Base-by-base conservation (phyloP, 2,113 vertebrate genomes). In the Nestor notabilis region DNA sequence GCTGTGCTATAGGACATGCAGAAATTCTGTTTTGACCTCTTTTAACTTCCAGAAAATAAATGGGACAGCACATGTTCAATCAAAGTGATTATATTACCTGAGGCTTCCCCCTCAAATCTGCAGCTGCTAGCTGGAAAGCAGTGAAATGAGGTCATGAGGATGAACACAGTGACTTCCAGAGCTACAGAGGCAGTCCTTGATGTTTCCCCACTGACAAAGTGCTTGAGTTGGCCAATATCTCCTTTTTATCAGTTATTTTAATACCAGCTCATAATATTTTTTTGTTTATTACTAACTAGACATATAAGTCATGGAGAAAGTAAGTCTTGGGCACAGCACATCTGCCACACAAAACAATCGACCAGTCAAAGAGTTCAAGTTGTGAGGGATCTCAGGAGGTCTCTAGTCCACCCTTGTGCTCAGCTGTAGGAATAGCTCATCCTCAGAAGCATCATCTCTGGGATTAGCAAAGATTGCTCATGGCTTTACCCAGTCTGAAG, bases 11-110 rank as follows among this genome's bases (percentile, higher is more conserved):
- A 89, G 23, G 71, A 95, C 43, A 78, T n/a, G 27, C 16, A 81
- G 55, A 96, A 91, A 89, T 81, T 92, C 53, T 69, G 5, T 25
- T 95, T 88, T 87, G 93, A 95, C 86, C 89, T 95, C 74, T 92
- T 95, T 87, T 71, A 92, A 95, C 41, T 89, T 89, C 50, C 86
- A 92, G 72, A 92, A 96, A 93, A 95, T 75, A 95, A 95, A 90
- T 86, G 89, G 94, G 72, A 89, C 76, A 95, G 91, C 83, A 95
- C 76, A 91, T 94, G 91, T 89, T 95, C 93, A 95, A 83, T 92
- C 64, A 91, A 95, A 95, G 50, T 89, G 53, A 91, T 91, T 94
- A 43, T 46, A 92, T 95, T 95, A 96, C 93, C 96, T 92, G 88
- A 94, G 90, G 93, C 93, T 93, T 94, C 44, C n/a, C 56, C 44